phyloP scores from a whole-genome alignment of 37 sponge, comb jelly and placozoan species.

The Beroe ovata region DNA sequence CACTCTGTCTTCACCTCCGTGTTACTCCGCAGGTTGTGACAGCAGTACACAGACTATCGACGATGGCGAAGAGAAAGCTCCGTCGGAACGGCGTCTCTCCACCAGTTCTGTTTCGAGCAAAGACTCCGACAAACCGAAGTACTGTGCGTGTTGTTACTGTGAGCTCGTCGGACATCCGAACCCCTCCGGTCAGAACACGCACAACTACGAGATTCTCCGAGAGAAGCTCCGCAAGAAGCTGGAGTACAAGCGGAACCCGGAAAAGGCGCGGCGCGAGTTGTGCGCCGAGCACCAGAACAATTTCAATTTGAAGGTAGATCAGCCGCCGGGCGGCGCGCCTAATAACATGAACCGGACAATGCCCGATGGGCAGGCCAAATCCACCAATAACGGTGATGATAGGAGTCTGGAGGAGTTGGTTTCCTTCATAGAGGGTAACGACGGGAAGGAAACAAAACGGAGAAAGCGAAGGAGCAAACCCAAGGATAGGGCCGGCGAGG shows the following conservation, averaged over 20 bases:
- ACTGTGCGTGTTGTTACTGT: constrained; percentile 64
- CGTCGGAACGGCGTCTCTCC: constrained; percentile 62
- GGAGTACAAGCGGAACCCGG: constrained; percentile 59
- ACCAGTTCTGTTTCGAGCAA: constrained; percentile 26
- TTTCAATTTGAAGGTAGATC: constrained; percentile 19
- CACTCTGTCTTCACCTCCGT: too few species aligned
- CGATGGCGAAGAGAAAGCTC: neutral
- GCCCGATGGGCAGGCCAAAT: neutral
- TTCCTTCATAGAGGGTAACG: constrained; percentile 57
- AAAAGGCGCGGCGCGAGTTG: constrained; percentile 44
- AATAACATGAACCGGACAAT: neutral
- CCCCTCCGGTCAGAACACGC: constrained; percentile 59
- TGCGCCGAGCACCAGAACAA: constrained; percentile 62
- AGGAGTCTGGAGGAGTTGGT: constrained; percentile 55
- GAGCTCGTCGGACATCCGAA: constrained; percentile 48
- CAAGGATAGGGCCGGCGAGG: constrained; percentile 2
- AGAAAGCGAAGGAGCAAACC: constrained; percentile 30
- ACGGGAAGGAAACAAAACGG: constrained; percentile 44
- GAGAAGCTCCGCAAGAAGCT: constrained; percentile 62
- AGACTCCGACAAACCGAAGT: constrained; percentile 58
- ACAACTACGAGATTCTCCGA: constrained; percentile 43
- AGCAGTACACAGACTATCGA: constrained; percentile 61
- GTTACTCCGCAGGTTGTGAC: constrained; percentile 18
- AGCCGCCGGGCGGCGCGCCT: neutral
- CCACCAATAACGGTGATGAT: neutral